These are phyloP conservation scores for Oxytorus armatus DNA, from an alignment of 2,888 invertebrate species.

Conservation along the genomic window DNA sequence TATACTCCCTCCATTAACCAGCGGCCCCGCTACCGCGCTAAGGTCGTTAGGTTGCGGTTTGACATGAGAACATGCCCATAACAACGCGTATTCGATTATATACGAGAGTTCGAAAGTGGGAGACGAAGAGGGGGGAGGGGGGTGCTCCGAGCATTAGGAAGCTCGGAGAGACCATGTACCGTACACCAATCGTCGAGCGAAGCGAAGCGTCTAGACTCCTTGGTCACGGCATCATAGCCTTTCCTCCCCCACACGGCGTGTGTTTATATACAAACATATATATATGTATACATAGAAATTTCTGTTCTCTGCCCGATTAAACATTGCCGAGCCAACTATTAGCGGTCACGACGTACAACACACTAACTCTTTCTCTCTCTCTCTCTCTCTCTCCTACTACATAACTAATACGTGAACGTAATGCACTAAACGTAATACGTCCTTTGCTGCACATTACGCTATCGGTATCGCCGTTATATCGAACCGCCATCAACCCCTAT, in stretches of 20 bases:
- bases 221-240: conserved; percentile 32
- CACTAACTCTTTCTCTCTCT: conserved; percentile 6
- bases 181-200: conserved; percentile 46
- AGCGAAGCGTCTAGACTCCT: conserved; percentile 46
- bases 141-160: background rate
- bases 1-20: conserved; percentile 78
- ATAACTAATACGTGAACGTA: conserved; percentile 11
- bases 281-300: conserved; percentile 1
- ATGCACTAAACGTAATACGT: conserved; percentile 9
- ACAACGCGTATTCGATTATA: conserved; percentile 79
- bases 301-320: conserved; percentile 51
- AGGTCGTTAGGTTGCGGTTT: conserved; percentile 83
- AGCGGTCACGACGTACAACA: conserved; percentile 29
- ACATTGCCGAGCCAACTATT: conserved; percentile 57
- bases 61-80: conserved; percentile 82
- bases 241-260: background rate
- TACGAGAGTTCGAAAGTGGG: conserved; percentile 42
- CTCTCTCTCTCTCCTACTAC: background rate
- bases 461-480: conserved; percentile 24
- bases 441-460: conserved; percentile 2
- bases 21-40: too few relatives aligned
- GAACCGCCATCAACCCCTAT: background rate
- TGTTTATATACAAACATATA: background rate
- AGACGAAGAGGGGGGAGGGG: background rate
- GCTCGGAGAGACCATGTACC: conserved; percentile 15